Evolutionary conservation across 2,888 invertebrate genomes (phyloP).

Genomic region (Perdita meconis): DNA sequence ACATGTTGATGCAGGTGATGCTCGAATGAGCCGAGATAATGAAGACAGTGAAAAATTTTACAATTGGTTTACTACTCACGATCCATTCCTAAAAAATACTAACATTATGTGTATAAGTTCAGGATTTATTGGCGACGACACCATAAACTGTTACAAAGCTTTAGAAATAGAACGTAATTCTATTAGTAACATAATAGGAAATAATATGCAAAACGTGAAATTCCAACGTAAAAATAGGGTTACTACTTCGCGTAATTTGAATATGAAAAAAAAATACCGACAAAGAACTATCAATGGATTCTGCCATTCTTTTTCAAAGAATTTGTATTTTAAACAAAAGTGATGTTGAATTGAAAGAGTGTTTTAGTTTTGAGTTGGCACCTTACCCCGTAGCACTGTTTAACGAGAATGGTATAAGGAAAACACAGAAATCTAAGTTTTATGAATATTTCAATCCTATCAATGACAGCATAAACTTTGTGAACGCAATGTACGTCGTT

Average conservation of each 20-base stretch:
- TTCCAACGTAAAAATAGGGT: neutral
- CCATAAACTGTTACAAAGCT: slow-evolving; percentile 1
- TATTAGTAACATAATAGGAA: neutral
- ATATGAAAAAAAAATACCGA: neutral
- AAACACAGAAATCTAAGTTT: neutral
- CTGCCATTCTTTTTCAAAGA: neutral
- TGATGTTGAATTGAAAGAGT: neutral
- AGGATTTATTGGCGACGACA: neutral
- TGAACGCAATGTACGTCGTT: neutral
- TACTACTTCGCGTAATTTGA: neutral
- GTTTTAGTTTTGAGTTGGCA: neutral
- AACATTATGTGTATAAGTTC: neutral
- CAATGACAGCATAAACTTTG: neutral
- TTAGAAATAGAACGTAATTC: neutral
- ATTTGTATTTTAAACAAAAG: neutral
- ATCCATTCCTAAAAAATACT: neutral
- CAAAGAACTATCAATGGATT: neutral
- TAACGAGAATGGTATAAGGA: neutral
- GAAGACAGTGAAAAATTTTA: neutral
- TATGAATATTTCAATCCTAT: neutral
- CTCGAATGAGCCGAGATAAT: neutral
- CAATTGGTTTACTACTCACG: neutral
- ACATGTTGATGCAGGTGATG: neutral
- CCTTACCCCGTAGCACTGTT: slow-evolving; percentile 1
- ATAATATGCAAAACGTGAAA: neutral